Percentiles rank a stretch among this genome's conserved stretches.
phyloP scores from a whole-genome alignment of 2,113 vertebrate species.

The Prunella himalayana region DNA sequence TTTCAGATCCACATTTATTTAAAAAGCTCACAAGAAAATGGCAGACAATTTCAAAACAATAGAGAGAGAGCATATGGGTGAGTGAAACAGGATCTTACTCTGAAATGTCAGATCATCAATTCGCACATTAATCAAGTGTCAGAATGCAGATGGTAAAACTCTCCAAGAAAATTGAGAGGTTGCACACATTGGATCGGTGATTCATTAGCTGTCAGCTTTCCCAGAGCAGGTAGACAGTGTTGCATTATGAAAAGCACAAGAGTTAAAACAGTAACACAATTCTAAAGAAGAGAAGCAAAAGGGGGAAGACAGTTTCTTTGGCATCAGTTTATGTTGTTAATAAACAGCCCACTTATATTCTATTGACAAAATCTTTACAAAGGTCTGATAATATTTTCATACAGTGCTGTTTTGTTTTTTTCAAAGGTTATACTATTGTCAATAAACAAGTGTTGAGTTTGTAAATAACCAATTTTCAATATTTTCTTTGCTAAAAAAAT shows the following conservation, averaged over 20 bases:
- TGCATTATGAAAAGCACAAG: background rate
- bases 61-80: background rate
- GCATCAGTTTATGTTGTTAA: background rate
- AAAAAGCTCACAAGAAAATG: slow-evolving; percentile 31
- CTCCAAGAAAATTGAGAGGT: slow-evolving; percentile 20
- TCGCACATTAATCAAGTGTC: background rate
- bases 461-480: background rate
- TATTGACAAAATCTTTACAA: background rate
- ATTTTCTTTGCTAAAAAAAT: background rate
- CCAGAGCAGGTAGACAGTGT: background rate
- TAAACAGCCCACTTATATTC: background rate
- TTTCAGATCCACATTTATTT: slow-evolving; percentile 42
- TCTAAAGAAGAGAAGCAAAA: background rate
- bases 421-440: background rate
- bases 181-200: background rate
- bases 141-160: background rate
- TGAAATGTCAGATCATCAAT: background rate
- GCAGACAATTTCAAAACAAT: slow-evolving; percentile 8
- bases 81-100: background rate
- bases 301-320: background rate
- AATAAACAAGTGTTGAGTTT: background rate
- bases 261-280: background rate
- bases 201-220: slow-evolving; percentile 6
- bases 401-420: background rate
- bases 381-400: background rate